Evolutionary conservation across 2,113 vertebrate genomes (phyloP).

Genomic region (Vicugna pacos): DNA sequence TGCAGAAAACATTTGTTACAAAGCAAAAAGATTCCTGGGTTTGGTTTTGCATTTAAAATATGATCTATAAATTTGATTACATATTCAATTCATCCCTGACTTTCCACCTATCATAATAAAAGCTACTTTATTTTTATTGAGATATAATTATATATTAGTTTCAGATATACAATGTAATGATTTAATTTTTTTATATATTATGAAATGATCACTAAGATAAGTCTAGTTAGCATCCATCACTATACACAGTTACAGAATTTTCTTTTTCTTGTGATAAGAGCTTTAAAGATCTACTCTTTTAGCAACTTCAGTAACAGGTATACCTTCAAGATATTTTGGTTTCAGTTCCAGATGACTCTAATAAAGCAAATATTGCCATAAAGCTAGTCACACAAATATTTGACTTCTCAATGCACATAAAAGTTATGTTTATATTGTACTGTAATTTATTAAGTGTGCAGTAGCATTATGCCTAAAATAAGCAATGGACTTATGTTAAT

Average conservation of each 20-base stretch:
- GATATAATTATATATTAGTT: not conserved
- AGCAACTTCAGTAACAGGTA: not conserved
- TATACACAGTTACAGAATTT: not conserved
- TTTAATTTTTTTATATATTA: not conserved
- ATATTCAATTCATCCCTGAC: not conserved
- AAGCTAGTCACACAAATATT: not conserved
- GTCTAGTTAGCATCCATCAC: not conserved
- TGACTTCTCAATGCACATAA: not conserved
- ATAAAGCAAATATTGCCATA: not conserved
- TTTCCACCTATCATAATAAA: not conserved
- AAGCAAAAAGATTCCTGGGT: not conserved
- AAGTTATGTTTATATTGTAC: not conserved
- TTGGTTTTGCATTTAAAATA: slow-evolving; percentile 3
- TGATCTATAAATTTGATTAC: not conserved
- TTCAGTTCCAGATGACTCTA: not conserved
- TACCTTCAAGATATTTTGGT: not conserved
- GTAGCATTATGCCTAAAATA: too few relatives aligned
- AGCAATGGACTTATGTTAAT: not conserved
- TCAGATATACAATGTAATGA: not conserved
- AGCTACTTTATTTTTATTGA: not conserved
- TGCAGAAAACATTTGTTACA: not conserved
- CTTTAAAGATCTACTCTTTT: not conserved
- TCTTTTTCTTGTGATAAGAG: not conserved
- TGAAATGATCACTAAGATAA: not conserved
- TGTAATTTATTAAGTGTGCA: not conserved